A percentile compares a stretch with the other conserved stretches of the same genome.
Evolutionary conservation across 2,113 vertebrate species (phyloP).

Genomic region (Holacanthus passer): DNA sequence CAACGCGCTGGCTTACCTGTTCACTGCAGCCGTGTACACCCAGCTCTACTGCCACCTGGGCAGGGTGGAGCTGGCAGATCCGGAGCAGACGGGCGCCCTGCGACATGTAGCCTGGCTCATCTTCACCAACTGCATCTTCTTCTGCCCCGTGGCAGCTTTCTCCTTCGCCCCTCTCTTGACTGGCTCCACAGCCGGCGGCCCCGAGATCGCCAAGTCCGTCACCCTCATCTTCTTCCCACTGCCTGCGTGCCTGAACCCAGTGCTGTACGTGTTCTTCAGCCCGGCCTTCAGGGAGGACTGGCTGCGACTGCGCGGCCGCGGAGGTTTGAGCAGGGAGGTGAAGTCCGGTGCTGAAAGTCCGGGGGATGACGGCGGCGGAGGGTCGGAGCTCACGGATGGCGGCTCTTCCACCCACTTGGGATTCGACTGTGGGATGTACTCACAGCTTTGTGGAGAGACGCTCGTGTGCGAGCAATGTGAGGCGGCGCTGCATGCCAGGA

Average conservation of each 20-base stretch:
- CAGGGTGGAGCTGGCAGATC: constrained; percentile 91
- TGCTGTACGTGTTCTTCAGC: constrained; percentile 97
- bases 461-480: constrained; percentile 91
- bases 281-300: constrained; percentile 97
- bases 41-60: constrained; percentile 96
- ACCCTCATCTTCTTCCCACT: constrained; percentile 96
- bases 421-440: constrained; percentile 86
- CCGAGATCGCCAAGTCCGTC: constrained; percentile 96
- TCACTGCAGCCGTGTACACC: constrained; percentile 95
- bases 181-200: constrained; percentile 86
- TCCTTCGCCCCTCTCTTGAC: constrained; percentile 94
- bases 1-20: constrained; percentile 93
- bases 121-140: constrained; percentile 99
- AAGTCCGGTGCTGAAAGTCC: constrained; percentile 78
- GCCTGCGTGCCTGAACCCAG: constrained; percentile 95
- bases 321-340: constrained; percentile 59
- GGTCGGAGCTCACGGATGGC: constrained; percentile 65
- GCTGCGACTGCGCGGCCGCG: constrained; percentile 84
- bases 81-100: constrained; percentile 90
- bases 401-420: constrained; percentile 74
- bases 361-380: constrained; percentile 68
- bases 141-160: constrained; percentile 97
- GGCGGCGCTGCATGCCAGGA: constrained; percentile 88
- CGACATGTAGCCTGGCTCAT: constrained; percentile 98
- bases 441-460: constrained; percentile 87